These are phyloP conservation scores for Bombus cullumanus DNA, from an alignment of 1,140 invertebrate genomes.

Conservation along the genomic window DNA sequence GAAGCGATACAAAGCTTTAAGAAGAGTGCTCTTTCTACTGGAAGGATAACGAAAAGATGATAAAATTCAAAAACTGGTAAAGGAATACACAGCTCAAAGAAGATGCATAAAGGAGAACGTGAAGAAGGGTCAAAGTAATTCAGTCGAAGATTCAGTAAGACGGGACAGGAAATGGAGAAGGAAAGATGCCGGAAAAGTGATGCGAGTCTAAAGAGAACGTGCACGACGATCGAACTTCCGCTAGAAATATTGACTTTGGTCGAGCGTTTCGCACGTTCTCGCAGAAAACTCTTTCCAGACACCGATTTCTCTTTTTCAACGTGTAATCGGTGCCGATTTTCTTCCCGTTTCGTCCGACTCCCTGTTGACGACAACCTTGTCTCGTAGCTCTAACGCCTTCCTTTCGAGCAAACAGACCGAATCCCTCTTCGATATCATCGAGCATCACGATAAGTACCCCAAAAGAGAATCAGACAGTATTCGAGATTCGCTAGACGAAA, in stretches of 20 bases:
- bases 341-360: background rate
- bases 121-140: background rate
- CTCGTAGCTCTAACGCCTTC: background rate
- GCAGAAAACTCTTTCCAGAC: conserved; percentile 1
- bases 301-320: background rate
- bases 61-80: background rate
- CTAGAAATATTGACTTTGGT: conserved; percentile 35
- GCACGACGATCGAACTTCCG: conserved; percentile 31
- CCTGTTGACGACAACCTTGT: background rate
- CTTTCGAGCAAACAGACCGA: background rate
- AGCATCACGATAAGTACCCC: background rate
- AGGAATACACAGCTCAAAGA: too few relatives aligned
- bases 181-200: background rate
- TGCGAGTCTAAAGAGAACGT: conserved; percentile 5
- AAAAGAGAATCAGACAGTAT: background rate
- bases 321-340: conserved; percentile 16
- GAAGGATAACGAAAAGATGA: background rate
- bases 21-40: background rate
- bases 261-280: background rate
- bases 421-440: background rate
- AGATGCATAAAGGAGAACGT: background rate
- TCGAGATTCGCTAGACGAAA: background rate
- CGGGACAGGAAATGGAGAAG: background rate
- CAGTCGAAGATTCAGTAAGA: background rate
- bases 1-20: background rate